phyloP scores from a whole-genome alignment of 2,113 vertebrate genomes.

The Laterallus jamaicensis region DNA sequence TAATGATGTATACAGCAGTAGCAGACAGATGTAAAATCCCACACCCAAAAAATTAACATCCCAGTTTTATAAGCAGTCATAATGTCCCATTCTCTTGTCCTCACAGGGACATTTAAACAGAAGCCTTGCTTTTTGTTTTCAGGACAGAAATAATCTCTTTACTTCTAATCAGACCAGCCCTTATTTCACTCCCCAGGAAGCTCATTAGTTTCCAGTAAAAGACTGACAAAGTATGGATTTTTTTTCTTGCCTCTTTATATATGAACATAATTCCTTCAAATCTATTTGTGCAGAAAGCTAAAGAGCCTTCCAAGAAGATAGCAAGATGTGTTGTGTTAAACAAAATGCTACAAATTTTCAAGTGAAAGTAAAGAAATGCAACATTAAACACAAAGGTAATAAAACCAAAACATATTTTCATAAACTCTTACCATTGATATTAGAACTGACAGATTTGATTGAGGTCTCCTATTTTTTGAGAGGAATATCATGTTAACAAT shows the following conservation, averaged over 20 bases:
- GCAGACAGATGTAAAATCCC: neutral
- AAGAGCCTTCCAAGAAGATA: neutral
- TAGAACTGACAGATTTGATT: neutral
- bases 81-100: neutral
- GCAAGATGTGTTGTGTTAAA: neutral
- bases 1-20: neutral
- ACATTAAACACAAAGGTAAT: neutral
- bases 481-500: neutral
- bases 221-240: neutral
- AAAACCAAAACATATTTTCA: neutral
- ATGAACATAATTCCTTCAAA: neutral
- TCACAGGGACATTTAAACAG: neutral
- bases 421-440: slow-evolving; percentile 7
- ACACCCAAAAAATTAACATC: neutral
- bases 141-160: neutral
- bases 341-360: neutral
- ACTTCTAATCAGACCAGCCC: neutral
- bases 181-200: neutral
- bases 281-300: neutral
- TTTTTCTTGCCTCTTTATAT: neutral
- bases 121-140: neutral
- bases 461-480: neutral
- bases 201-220: neutral
- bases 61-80: neutral
- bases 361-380: neutral